A percentile compares a stretch with the other conserved stretches of the same genome.
Conservation (phyloP, 2,888 invertebrate species). For the Operophtera brumata region DNA sequence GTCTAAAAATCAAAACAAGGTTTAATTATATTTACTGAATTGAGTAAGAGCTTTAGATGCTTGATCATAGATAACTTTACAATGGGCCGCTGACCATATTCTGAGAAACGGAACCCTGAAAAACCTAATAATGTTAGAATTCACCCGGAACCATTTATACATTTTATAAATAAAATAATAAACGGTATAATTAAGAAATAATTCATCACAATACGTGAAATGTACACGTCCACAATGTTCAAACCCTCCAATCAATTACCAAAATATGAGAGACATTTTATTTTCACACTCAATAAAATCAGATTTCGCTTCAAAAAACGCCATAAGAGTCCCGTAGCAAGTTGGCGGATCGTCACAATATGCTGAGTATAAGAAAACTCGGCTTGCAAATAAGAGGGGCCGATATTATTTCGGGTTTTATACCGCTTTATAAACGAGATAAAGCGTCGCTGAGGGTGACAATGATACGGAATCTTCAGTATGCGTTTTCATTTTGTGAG, state of each 20-base stretch:
- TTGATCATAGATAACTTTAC: no score
- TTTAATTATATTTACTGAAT: no score
- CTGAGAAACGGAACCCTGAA: no score
- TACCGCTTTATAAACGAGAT: constrained; percentile 40
- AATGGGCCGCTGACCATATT: no score
- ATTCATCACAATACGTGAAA: not conserved
- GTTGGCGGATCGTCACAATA: constrained; percentile 36
- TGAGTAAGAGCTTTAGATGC: no score
- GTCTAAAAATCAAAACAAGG: no score
- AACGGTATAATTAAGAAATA: not conserved
- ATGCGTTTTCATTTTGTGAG: no score
- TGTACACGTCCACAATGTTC: not conserved
- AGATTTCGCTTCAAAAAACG: constrained; percentile 26
- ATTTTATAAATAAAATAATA: not conserved
- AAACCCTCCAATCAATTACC: constrained; percentile 16
- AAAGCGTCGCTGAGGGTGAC: constrained; percentile 13
- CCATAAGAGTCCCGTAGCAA: constrained; percentile 27
- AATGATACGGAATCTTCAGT: not conserved
- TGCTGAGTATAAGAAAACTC: constrained; percentile 35
- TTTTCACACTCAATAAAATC: constrained; percentile 29
- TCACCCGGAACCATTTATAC: no score
- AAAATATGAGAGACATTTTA: constrained; percentile 16
- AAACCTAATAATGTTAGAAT: no score
- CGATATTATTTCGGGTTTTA: constrained; percentile 42
- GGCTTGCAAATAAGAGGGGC: constrained; percentile 38